These are phyloP conservation scores for Marronus borbonicus DNA, from an alignment of 2,888 invertebrate genomes.

Conservation along the genomic window DNA sequence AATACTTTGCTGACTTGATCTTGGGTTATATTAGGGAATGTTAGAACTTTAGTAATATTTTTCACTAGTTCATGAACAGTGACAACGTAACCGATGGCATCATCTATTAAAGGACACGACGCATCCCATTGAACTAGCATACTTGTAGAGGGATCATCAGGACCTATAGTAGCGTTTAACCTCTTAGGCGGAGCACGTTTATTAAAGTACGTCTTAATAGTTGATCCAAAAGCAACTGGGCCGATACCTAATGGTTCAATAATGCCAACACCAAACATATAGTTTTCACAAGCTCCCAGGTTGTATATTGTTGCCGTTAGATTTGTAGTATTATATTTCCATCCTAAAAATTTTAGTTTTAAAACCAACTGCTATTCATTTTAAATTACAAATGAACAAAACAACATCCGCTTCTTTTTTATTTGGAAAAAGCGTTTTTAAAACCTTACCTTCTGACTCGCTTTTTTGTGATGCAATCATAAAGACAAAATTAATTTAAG, in stretches of 20 bases:
- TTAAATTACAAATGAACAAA: too few species aligned
- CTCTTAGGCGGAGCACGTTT: conserved; percentile 81
- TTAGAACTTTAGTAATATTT: conserved; percentile 70
- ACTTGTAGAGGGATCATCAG: conserved; percentile 65
- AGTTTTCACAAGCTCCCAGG: conserved; percentile 82
- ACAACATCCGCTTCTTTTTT: too few species aligned
- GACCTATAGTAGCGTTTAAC: conserved; percentile 71
- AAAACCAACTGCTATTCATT: too few species aligned
- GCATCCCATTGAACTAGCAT: conserved; percentile 82
- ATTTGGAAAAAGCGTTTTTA: too few species aligned
- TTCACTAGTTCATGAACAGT: conserved; percentile 63
- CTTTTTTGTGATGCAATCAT: too few species aligned
- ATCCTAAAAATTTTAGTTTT: conserved; percentile 66
- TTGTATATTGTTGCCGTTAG: conserved; percentile 74
- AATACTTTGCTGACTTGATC: conserved; percentile 73
- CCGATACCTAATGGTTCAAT: conserved; percentile 78
- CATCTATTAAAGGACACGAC: conserved; percentile 74
- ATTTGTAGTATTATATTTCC: conserved; percentile 72
- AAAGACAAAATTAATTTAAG: too few species aligned
- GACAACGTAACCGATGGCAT: conserved; percentile 76
- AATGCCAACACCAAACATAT: conserved; percentile 81
- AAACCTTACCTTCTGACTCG: too few species aligned
- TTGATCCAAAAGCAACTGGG: conserved; percentile 71
- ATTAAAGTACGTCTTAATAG: conserved; percentile 77
- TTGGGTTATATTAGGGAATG: conserved; percentile 71